phyloP scores from a whole-genome alignment of 2,888 invertebrate species.

The Drosophila stalkeri region DNA sequence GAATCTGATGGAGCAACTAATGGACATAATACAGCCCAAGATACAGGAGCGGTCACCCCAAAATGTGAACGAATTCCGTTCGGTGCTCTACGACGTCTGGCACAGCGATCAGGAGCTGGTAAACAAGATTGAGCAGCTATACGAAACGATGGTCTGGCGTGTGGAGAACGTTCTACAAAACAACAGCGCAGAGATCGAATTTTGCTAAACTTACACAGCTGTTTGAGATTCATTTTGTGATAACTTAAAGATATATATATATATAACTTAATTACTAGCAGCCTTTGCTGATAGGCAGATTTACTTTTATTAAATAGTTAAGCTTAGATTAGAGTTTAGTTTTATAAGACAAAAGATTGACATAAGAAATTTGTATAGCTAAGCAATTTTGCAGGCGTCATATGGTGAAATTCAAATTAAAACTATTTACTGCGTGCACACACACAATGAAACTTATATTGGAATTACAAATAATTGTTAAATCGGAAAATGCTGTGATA shows the following conservation, averaged over 20 bases:
- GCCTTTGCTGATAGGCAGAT: not conserved
- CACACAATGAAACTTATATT: not conserved
- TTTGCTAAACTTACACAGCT: slow-evolving; percentile 4
- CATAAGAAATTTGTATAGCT: slow-evolving; percentile 13
- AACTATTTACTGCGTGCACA: slow-evolving; percentile 4
- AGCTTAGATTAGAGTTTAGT: slow-evolving; percentile 42
- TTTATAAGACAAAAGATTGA: slow-evolving; percentile 37
- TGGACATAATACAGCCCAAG: slow-evolving; percentile 63
- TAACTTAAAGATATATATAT: not conserved
- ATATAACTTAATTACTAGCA: not conserved
- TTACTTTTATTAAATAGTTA: slow-evolving; percentile 40
- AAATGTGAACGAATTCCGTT: slow-evolving; percentile 56
- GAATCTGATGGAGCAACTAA: slow-evolving; percentile 63
- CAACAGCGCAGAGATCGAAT: slow-evolving; percentile 47
- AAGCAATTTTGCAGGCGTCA: slow-evolving; percentile 26
- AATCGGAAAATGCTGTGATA: slow-evolving; percentile 22
- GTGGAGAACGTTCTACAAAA: slow-evolving; percentile 50
- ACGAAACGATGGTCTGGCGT: slow-evolving; percentile 65
- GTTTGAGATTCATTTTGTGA: not conserved
- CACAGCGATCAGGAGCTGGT: slow-evolving; percentile 66
- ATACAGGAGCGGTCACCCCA: slow-evolving; percentile 51
- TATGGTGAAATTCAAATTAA: slow-evolving; percentile 1
- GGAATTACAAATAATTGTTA: slow-evolving; percentile 10
- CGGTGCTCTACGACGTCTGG: slow-evolving; percentile 66
- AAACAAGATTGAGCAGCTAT: slow-evolving; percentile 53